Evolutionary conservation across 2,113 vertebrate species (phyloP), one percentile per base, ranked within the genome.

Genomic region (Sinocyclocheilus anophthalmus): DNA sequence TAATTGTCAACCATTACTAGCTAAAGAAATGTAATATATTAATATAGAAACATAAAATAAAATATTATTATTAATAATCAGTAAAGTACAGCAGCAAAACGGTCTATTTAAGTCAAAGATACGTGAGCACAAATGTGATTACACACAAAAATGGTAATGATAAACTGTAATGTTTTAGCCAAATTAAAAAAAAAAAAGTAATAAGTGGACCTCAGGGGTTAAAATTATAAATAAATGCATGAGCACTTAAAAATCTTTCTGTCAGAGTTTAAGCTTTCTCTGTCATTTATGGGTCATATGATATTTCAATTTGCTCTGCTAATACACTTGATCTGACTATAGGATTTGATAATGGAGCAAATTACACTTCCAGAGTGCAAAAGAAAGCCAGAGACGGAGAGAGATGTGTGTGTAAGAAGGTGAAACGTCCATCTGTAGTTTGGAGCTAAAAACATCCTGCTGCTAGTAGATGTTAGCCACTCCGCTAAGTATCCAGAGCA

Each of bases 241-340:
- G 33, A 59, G 30, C 22, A 61, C 33, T 39, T 61, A n/a, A n/a
- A n/a, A 42, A 24, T 78, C 18, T 37, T 57, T 73, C 37, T 59
- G 18, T 33, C 76, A 13, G 53, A n/a, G 20, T 59, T 61, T 13
- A n/a, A 42, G 22, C 76, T 30, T 30, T 53, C 75, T 39, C 55
- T 42, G 55, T 79, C 77, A 61, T 61, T 42, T 79, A 12, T 16
- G 55, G 30, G 77, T 79, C 77, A 79, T 79, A 9, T 37, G 77
- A 79, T 79, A 79, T 79, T 79, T 61, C 77, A 79, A 42, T 79
- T 79, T 61, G 77, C 55, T 9, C 20, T n/a, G 33, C 55, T 79
- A 37, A 61, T 42, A 61, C 55, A 79, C 22, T 79, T 79, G 16
- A 78, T 78, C 76, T 37, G 30, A 57, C 53, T 78, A 3, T 12